A percentile compares a stretch with the other conserved stretches of the same genome.
phyloP scores from a whole-genome alignment of 2,888 invertebrate genomes.

The Macrophya annulata region DNA sequence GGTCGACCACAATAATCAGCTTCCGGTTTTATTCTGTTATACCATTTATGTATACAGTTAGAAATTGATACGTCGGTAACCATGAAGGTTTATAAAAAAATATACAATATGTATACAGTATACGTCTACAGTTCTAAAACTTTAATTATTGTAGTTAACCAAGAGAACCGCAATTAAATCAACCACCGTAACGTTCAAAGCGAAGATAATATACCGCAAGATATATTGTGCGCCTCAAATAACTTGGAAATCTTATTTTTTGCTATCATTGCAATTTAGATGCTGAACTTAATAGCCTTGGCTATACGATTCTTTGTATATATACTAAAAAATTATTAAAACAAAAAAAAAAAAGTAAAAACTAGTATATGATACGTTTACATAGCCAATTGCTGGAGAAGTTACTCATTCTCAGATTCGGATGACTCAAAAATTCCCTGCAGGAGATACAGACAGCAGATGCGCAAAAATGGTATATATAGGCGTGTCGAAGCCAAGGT shows the following conservation, averaged over 20 bases:
- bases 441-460: neutral
- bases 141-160: neutral
- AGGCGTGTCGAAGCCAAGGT: neutral
- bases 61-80: neutral
- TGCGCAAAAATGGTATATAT: neutral
- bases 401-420: neutral
- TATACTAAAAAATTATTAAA: neutral
- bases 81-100: neutral
- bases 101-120: neutral
- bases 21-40: neutral
- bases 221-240: neutral
- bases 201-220: slow-evolving; percentile 18
- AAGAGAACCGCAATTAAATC: slow-evolving; percentile 46
- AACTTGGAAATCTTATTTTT: neutral
- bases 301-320: slow-evolving; percentile 16
- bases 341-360: too few relatives aligned
- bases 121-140: neutral
- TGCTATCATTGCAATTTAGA: slow-evolving; percentile 12
- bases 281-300: neutral
- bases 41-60: neutral
- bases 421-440: neutral
- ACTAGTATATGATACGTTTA: too few relatives aligned
- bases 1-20: neutral
- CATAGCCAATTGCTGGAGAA: neutral
- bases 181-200: slow-evolving; percentile 36